Percentiles rank a stretch among this genome's conserved stretches.
These are phyloP conservation scores for Hormaphis cornu DNA, from an alignment of 1,140 invertebrate species.

Conservation along the genomic window DNA sequence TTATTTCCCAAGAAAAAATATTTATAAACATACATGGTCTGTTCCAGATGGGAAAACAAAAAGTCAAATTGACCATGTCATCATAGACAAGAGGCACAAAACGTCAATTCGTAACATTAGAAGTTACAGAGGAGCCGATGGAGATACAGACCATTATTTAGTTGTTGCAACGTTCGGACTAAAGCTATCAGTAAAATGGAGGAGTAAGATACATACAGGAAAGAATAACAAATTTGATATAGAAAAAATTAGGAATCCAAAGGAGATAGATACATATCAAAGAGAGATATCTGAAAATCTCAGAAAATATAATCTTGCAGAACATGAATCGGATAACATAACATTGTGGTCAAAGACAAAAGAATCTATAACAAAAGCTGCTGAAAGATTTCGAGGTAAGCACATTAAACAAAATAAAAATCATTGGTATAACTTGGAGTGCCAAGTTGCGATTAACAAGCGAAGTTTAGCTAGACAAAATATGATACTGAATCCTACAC, in stretches of 20 bases:
- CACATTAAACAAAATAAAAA: neutral
- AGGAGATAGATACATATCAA: neutral
- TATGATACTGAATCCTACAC: neutral
- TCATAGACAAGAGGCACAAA: conserved; percentile 27
- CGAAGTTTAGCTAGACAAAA: neutral
- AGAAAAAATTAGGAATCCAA: neutral
- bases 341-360: neutral
- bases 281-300: neutral
- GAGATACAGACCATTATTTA: conserved; percentile 33
- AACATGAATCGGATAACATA: neutral
- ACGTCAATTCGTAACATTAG: conserved; percentile 24
- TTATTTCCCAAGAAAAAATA: conserved; percentile 35
- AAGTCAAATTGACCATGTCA: conserved; percentile 36
- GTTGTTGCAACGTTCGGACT: conserved; percentile 18
- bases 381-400: neutral
- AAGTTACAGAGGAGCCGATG: conserved; percentile 32
- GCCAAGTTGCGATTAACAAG: neutral
- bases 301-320: neutral
- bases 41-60: conserved; percentile 32
- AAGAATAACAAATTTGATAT: neutral
- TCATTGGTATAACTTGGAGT: neutral
- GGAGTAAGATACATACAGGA: neutral
- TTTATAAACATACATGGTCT: conserved; percentile 36
- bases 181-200: conserved; percentile 6
- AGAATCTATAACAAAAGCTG: neutral